Conservation (phyloP, 2,113 vertebrate species). For the Prolemur simus region DNA sequence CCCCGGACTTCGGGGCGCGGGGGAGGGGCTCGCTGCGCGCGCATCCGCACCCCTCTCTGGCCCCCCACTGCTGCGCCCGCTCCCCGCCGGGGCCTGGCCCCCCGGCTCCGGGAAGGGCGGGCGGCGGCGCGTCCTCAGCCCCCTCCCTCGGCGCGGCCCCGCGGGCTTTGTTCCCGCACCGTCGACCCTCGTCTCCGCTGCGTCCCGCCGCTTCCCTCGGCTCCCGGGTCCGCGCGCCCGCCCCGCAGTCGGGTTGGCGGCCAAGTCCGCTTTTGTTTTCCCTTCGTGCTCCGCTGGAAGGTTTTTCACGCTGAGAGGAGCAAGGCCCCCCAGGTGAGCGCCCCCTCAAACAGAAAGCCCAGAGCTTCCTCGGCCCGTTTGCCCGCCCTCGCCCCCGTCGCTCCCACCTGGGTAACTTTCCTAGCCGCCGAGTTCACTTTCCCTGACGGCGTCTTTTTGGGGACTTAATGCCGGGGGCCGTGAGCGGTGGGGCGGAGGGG, state of each 20-base stretch:
- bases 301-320: fast-evolving
- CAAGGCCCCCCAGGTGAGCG: not conserved
- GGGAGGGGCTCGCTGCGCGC: conserved; percentile 47
- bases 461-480: not conserved
- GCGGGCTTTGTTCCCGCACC: conserved; percentile 50
- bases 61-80: too few species aligned
- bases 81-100: not conserved
- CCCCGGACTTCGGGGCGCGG: not conserved
- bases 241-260: not conserved
- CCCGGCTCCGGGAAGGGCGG: not conserved
- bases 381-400: not conserved
- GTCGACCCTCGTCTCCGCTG: not conserved
- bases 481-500: not conserved
- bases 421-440: conserved; percentile 45
- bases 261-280: conserved; percentile 57
- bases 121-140: too few species aligned
- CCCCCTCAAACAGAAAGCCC: not conserved
- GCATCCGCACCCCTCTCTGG: not conserved
- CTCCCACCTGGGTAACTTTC: not conserved
- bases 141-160: not conserved
- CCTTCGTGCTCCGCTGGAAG: not conserved
- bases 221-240: not conserved
- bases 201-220: not conserved
- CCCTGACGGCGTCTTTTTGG: not conserved
- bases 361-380: fast-evolving